Base-by-base conservation (phyloP, 2,888 invertebrate genomes). In the Drosophila barbarae region DNA sequence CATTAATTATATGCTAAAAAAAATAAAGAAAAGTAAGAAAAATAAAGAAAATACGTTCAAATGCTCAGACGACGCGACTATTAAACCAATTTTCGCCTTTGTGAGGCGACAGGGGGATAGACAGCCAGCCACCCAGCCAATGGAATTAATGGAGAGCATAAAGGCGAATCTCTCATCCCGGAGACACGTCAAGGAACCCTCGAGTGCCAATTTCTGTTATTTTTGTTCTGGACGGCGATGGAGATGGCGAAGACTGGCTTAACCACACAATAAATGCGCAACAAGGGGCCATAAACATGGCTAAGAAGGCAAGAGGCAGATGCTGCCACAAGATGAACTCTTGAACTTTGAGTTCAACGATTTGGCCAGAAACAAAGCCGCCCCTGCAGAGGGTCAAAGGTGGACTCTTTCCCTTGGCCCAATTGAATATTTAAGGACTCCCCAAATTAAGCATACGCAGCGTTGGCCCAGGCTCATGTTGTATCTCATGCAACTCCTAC, bases 311-410 rank as follows among this genome's bases (percentile, higher is more conserved):
- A 60, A 51, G 55, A 64, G 59, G 50, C 61, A 79, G 84, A 72
- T 78, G 81, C 71, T 79, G 75, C 54, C 54, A 26, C 49, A 10
- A 64, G 72, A 42, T 82, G 85, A 81, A 85, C 85, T 77, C 69
- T 74, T 83, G 78, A 81, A 81, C 84, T 83, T 75, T 76, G 73
- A 72, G 84, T 83, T 81, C 85, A 85, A 85, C 69, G 84, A 47
- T 66, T 77, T 71, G 46, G 36, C 34, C 58, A 61, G 36, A 38
- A 72, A 47, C 67, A 50, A 69, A 63, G 52, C 36, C 32, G 26
- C 42, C 23, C 15, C 44, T 49, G 41, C 7, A 30, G 21, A 15
- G 52, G 63, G 42, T 64, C 59, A 65, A 69, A 69, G 36, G 59
- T 53, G n/a, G 28, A 10, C 18, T 15, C 30, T 5, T 13, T 32